Conservation (phyloP, 2,888 invertebrate genomes). For the Acanthosoma haemorrhoidale region DNA sequence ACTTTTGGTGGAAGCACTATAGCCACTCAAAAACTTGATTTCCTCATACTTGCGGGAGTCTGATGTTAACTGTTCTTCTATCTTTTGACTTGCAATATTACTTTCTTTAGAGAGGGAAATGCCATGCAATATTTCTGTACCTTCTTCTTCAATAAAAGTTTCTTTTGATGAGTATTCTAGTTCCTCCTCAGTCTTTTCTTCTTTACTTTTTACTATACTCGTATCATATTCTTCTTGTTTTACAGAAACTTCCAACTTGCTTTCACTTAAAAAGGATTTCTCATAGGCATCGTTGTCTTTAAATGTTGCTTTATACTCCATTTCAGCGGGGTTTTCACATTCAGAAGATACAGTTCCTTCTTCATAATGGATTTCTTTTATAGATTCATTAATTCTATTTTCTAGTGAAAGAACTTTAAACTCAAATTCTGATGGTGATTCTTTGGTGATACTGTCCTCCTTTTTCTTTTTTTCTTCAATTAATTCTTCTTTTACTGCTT, state of each 20-base stretch:
- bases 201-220: background rate
- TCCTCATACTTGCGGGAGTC: background rate
- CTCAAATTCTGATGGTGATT: slow-evolving; percentile 69
- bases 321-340: slow-evolving; percentile 48
- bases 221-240: background rate
- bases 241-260: slow-evolving; percentile 5
- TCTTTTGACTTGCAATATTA: background rate
- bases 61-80: background rate
- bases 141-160: background rate
- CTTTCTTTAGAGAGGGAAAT: background rate
- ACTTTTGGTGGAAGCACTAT: background rate
- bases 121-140: background rate
- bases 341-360: slow-evolving; percentile 39
- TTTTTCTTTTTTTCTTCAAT: slow-evolving; percentile 62
- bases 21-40: background rate
- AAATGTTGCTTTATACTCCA: slow-evolving; percentile 35
- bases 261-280: background rate
- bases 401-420: slow-evolving; percentile 52
- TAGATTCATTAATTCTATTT: slow-evolving; percentile 41
- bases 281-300: slow-evolving; percentile 8
- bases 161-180: background rate
- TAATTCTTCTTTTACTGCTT: slow-evolving; percentile 64
- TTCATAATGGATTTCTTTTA: slow-evolving; percentile 41
- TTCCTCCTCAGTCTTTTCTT: slow-evolving; percentile 12
- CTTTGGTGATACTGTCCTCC: slow-evolving; percentile 54